Base-by-base conservation (phyloP, 2,113 vertebrate genomes). In the Emydura subglobosa region DNA sequence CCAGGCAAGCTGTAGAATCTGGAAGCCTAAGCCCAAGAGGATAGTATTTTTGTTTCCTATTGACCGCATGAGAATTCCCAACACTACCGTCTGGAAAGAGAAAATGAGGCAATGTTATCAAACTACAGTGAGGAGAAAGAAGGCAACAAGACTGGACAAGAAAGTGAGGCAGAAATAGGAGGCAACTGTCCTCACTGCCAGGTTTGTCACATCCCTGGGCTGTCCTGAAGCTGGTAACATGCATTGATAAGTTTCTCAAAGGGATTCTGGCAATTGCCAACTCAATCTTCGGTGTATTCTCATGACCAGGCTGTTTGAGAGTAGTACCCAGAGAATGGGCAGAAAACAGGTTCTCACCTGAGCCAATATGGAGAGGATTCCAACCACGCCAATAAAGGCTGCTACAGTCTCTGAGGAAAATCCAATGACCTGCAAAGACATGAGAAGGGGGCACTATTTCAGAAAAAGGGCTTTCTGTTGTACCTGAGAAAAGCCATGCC, bases 31-130 rank as follows among this genome's bases (percentile, higher is more conserved):
- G 53, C 99, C 99, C 76, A 99, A 96, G 7, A 99, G 98, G 94
- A 99, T 99, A 54, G 99, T 99, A 98, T 99, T 99, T 94, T 99
- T 99, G 94, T 99, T 99, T 79, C 99, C 99, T 91, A 99, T 99
- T 0, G 99, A 99, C 53, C 99, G 98, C 99, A 99, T 99, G 88
- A 99, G 98, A 92, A 99, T 98, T 39, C 99, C 99, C 96, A 99
- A 96, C 57, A 99, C 98, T 1, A 99, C 98, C 31, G 99, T 99
- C 99, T 99, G 92, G 24, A 97, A 55, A 27, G 13, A 68, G 22
- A 90, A 82, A 53, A 59, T 59, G 89, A 92, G 39, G 34, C 2
- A 3, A n/a, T 3, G 59, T 47, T 91, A 79, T 84, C 83, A 85
- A 17, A 47, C 49, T 6, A 22, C 19, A 78, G 16, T 0, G 34